A percentile compares a stretch with the other conserved stretches of the same genome.
These are phyloP conservation scores for Chamaetylas fuelleborni DNA, from an alignment of 2,113 vertebrate genomes.

Conservation along the genomic window DNA sequence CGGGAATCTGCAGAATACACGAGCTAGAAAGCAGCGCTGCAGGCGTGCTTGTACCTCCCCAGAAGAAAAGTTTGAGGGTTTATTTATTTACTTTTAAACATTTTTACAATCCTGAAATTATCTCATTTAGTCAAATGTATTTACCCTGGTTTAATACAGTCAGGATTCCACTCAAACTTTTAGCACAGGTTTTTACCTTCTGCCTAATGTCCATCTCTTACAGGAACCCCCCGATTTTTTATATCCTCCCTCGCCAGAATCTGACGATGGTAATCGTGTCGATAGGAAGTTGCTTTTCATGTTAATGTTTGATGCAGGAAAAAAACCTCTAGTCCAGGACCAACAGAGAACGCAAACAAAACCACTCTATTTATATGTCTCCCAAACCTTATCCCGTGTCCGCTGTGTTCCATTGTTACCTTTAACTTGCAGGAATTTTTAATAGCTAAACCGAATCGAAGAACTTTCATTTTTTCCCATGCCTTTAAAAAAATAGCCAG, in stretches of 20 bases:
- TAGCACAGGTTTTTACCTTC: neutral
- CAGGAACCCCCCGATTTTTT: neutral
- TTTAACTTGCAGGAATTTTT: neutral
- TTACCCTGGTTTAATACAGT: neutral
- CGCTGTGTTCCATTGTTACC: neutral
- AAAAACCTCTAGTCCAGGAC: accelerated
- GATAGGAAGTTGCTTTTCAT: neutral
- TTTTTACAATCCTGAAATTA: neutral
- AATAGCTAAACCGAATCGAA: neutral
- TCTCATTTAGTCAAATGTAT: neutral
- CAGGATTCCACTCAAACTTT: neutral
- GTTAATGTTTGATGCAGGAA: neutral
- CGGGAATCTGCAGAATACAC: neutral
- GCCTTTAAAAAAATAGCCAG: neutral
- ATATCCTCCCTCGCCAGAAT: neutral
- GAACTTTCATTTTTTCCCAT: neutral
- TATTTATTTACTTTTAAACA: no score
- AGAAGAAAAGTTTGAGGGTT: neutral
- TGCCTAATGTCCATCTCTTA: neutral
- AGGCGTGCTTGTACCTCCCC: neutral
- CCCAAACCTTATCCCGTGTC: neutral
- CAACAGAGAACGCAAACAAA: neutral
- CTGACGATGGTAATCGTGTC: neutral
- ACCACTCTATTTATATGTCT: neutral
- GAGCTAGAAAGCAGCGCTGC: neutral